Evolutionary conservation across 1,140 invertebrate genomes (phyloP).

Genomic region (Bombus consobrinus): DNA sequence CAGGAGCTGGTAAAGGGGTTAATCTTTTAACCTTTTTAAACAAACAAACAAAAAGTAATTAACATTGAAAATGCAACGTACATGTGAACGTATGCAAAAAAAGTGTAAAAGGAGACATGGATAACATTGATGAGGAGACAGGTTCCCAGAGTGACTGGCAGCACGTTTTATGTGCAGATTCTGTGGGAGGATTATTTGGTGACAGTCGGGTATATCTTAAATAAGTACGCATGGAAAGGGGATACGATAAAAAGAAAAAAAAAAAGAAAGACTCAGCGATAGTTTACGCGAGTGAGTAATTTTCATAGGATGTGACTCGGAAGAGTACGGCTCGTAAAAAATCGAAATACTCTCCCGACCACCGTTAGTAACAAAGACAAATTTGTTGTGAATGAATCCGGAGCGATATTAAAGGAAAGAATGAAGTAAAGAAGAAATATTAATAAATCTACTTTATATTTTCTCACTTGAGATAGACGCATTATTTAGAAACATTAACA

Average conservation of each 20-base stretch:
- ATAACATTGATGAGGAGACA: not conserved
- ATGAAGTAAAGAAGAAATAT: not conserved
- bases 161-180: slow-evolving; percentile 45
- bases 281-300: slow-evolving; percentile 52
- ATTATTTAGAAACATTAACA: slow-evolving; percentile 3
- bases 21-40: slow-evolving; percentile 67
- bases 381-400: slow-evolving; percentile 25
- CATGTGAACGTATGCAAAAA: slow-evolving; percentile 20
- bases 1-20: slow-evolving; percentile 69
- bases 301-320: slow-evolving; percentile 41
- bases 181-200: slow-evolving; percentile 42
- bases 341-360: slow-evolving; percentile 31
- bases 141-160: slow-evolving; percentile 36
- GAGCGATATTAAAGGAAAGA: not conserved
- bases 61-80: slow-evolving; percentile 39
- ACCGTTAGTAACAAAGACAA: slow-evolving; percentile 2
- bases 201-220: slow-evolving; percentile 42
- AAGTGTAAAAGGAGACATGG: slow-evolving; percentile 32
- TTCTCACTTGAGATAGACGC: slow-evolving; percentile 42
- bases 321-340: slow-evolving; percentile 60
- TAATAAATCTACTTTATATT: slow-evolving; percentile 51
- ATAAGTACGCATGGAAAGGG: slow-evolving; percentile 35
- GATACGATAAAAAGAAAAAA: not conserved
- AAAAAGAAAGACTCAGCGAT: slow-evolving; percentile 48
- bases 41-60: slow-evolving; percentile 38